phyloP scores from a whole-genome alignment of 2,113 vertebrate genomes.

The Etheostoma spectabile region DNA sequence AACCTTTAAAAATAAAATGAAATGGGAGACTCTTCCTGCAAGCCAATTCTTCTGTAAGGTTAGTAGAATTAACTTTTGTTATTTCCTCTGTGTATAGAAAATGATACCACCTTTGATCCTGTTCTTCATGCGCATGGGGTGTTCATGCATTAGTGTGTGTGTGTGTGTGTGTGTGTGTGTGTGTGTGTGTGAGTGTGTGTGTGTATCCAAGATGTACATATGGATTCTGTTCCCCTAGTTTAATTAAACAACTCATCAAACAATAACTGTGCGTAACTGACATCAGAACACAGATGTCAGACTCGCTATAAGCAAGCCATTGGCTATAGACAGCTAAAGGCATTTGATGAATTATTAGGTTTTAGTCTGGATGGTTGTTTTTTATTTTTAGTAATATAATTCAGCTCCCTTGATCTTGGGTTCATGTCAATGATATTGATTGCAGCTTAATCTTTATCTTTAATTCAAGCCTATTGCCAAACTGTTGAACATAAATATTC shows the following conservation, averaged over 20 bases:
- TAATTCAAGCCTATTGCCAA: neutral
- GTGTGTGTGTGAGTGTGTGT: no score
- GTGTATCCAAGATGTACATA: neutral
- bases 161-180: no score
- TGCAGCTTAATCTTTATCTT: neutral
- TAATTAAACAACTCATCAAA: conserved; percentile 28
- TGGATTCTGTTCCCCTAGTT: neutral
- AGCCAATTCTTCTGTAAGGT: neutral
- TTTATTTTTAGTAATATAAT: neutral
- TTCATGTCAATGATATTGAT: neutral
- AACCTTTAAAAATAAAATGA: neutral
- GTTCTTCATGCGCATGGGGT: neutral
- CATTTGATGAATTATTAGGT: conserved; percentile 26
- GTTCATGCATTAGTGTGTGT: neutral
- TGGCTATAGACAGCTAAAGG: conserved; percentile 10
- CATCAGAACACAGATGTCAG: neutral
- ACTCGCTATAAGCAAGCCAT: conserved; percentile 16
- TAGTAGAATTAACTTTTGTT: neutral
- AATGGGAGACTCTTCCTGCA: neutral
- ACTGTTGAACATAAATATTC: neutral
- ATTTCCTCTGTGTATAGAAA: neutral
- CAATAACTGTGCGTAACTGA: conserved; percentile 12
- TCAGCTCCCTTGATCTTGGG: neutral
- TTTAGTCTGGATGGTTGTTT: neutral
- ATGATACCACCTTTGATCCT: neutral